A percentile compares a stretch with the other conserved stretches of the same genome.
Conservation (phyloP, 2,888 invertebrate genomes). For the Adelphocoris suturalis region DNA sequence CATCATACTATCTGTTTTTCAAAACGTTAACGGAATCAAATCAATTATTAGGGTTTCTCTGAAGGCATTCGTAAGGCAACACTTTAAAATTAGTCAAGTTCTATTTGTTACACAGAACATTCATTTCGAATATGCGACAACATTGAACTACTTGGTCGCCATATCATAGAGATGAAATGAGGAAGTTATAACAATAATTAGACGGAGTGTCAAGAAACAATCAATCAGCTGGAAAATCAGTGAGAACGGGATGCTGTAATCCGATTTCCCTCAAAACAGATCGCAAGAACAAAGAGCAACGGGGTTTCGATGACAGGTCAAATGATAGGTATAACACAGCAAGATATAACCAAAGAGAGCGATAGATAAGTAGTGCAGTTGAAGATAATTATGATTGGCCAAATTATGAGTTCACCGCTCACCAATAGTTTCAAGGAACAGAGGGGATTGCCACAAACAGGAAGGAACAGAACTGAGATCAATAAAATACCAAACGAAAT, state of each 20-base stretch:
- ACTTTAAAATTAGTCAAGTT: constrained; percentile 17
- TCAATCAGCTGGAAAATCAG: no score
- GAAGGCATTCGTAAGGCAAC: constrained; percentile 36
- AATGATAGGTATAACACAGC: neutral
- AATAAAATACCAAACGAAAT: constrained; percentile 21
- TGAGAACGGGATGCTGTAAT: neutral
- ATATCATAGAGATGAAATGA: neutral
- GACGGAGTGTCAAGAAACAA: no score
- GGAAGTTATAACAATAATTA: neutral
- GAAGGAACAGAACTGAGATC: constrained; percentile 49
- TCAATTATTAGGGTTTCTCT: neutral
- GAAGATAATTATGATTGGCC: neutral
- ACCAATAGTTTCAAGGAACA: constrained; percentile 5
- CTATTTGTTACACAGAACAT: neutral
- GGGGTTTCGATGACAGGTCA: no score
- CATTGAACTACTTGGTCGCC: neutral
- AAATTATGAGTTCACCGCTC: neutral
- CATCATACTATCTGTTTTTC: neutral
- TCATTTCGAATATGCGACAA: neutral
- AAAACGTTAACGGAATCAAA: neutral
- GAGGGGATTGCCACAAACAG: constrained; percentile 21
- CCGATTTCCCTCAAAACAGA: neutral
- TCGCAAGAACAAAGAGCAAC: no score
- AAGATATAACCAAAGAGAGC: neutral
- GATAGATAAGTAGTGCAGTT: neutral